A percentile compares a stretch with the other conserved stretches of the same genome.
Conservation (phyloP, 2,888 invertebrate genomes). For the Drosophila subsilvestris region DNA sequence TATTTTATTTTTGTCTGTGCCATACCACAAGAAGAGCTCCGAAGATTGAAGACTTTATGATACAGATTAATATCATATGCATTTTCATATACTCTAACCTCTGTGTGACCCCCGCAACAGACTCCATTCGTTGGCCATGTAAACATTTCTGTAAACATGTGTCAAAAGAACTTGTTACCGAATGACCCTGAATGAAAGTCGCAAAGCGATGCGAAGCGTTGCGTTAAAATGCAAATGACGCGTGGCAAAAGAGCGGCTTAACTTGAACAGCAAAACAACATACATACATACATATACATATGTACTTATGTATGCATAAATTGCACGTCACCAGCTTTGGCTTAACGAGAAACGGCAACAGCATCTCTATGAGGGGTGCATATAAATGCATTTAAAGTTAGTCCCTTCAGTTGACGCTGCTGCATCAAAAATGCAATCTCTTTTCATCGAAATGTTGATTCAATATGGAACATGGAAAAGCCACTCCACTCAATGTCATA, state of each 20-base stretch:
- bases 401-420: too few relatives aligned
- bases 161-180: conserved; percentile 3
- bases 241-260: neutral
- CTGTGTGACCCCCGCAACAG: conserved; percentile 22
- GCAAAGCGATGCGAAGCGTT: neutral
- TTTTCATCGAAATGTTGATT: neutral
- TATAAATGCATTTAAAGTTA: neutral
- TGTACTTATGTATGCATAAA: neutral
- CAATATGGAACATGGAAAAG: neutral
- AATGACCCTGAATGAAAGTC: conserved; percentile 12
- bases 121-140: conserved; percentile 7
- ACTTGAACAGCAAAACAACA: neutral
- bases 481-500: neutral
- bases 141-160: conserved; percentile 21
- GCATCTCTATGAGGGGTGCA: neutral
- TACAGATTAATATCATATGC: conserved; percentile 25
- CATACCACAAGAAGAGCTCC: conserved; percentile 13
- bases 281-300: neutral
- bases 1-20: neutral
- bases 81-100: conserved; percentile 29
- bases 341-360: neutral
- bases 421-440: neutral
- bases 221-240: conserved; percentile 3
- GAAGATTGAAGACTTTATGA: conserved; percentile 25
- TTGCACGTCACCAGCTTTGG: neutral